Evolutionary conservation across 2,888 invertebrate genomes (phyloP).

Genomic region (Troides oblongomaculatus): DNA sequence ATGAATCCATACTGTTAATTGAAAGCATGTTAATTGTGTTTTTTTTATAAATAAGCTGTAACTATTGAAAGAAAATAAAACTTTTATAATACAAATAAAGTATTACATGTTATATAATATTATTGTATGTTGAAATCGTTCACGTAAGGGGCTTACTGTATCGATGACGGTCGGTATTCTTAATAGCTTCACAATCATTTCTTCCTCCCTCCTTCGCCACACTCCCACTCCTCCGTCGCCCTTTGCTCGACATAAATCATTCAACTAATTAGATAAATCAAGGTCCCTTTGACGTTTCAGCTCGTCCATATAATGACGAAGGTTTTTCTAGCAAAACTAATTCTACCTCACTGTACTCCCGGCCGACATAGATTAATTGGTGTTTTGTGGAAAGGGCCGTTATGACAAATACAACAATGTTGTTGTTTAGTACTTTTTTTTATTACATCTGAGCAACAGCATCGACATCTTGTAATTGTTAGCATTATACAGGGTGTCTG

Average conservation of each 20-base stretch:
- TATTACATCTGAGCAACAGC: no score
- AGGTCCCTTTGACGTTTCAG: slow-evolving; percentile 41
- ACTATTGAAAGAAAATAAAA: no score
- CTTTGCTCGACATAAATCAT: slow-evolving; percentile 59
- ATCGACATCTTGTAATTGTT: no score
- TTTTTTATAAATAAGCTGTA: no score
- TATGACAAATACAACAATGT: background rate
- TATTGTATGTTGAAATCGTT: background rate
- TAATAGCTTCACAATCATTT: slow-evolving; percentile 53
- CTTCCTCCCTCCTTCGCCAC: slow-evolving; percentile 31
- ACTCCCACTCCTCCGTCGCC: slow-evolving; percentile 36
- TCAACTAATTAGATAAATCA: slow-evolving; percentile 54
- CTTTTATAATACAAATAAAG: background rate
- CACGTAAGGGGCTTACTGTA: slow-evolving; percentile 31
- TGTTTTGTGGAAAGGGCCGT: slow-evolving; percentile 13
- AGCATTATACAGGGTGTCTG: no score
- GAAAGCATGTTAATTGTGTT: no score
- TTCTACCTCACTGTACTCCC: slow-evolving; percentile 11
- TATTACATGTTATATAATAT: background rate
- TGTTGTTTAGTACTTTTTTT: background rate
- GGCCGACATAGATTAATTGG: slow-evolving; percentile 25
- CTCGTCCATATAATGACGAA: slow-evolving; percentile 29
- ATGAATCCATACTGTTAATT: no score
- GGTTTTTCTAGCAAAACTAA: slow-evolving; percentile 29
- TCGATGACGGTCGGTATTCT: slow-evolving; percentile 44